Evolutionary conservation across 2,113 vertebrate species (phyloP).

Genomic region (Pandion haliaetus): DNA sequence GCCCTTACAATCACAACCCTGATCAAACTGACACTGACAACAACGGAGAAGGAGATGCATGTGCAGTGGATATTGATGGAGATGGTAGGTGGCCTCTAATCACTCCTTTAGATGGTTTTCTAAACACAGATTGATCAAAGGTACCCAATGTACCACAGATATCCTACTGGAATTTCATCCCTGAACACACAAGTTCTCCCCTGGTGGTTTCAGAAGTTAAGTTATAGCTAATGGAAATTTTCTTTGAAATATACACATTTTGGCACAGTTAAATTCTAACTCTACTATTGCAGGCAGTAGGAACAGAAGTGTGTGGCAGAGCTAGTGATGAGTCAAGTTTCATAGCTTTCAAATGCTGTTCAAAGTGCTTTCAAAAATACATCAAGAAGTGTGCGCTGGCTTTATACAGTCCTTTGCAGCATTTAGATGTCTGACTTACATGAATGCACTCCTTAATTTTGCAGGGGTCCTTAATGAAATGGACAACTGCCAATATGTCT

Average conservation of each 20-base stretch:
- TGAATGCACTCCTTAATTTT: not conserved
- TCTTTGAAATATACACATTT: not conserved
- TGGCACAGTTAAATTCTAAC: not conserved
- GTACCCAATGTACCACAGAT: not conserved
- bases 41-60: conserved; percentile 96
- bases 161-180: not conserved
- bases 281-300: not conserved
- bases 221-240: not conserved
- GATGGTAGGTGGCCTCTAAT: conserved; percentile 81
- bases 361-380: not conserved
- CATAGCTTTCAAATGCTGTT: not conserved
- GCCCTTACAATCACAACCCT: conserved; percentile 92
- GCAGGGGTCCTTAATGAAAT: conserved; percentile 92
- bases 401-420: not conserved
- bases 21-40: conserved; percentile 95
- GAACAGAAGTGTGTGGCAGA: not conserved
- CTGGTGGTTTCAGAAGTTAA: not conserved
- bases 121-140: not conserved
- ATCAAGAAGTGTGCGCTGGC: not conserved
- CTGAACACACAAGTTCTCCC: not conserved
- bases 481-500: conserved; percentile 96
- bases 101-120: not conserved
- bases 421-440: not conserved
- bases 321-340: not conserved
- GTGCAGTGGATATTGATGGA: conserved; percentile 94